These are phyloP conservation scores for Enteromius fasciolatus DNA, from an alignment of 2,797 vertebrate species.

Conservation along the genomic window DNA sequence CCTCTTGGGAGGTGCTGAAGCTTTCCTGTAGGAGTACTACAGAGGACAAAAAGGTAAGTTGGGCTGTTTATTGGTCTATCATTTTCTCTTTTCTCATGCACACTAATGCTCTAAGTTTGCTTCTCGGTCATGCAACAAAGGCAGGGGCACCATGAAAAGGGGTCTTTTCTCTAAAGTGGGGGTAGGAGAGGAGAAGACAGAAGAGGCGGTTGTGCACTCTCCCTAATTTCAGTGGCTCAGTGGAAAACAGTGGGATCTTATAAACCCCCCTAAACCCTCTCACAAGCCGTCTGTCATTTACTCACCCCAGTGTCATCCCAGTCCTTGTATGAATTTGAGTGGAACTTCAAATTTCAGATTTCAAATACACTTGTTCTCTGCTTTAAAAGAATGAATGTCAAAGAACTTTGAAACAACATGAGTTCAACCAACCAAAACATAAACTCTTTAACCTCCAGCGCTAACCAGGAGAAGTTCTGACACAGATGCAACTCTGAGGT, in stretches of 20 bases:
- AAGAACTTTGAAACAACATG: background rate
- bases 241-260: conserved; percentile 7
- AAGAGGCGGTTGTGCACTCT: conserved; percentile 46
- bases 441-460: background rate
- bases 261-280: background rate
- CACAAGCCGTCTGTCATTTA: background rate
- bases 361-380: background rate
- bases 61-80: conserved; percentile 57
- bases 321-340: background rate
- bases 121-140: conserved; percentile 70
- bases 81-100: conserved; percentile 35
- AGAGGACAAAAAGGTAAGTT: conserved; percentile 75
- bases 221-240: conserved; percentile 61
- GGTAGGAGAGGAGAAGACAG: conserved; percentile 21
- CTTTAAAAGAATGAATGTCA: background rate
- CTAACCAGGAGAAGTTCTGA: conserved; percentile 6
- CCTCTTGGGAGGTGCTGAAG: conserved; percentile 69
- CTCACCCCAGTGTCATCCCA: background rate
- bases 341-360: background rate
- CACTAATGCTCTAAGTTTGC: conserved; percentile 53
- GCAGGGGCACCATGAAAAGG: conserved; percentile 69
- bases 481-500: background rate
- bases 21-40: conserved; percentile 67
- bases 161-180: conserved; percentile 52
- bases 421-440: background rate